Percentiles rank a stretch among this genome's conserved stretches.
Conservation (phyloP, 2,113 vertebrate genomes). For the Ptyas mucosa region DNA sequence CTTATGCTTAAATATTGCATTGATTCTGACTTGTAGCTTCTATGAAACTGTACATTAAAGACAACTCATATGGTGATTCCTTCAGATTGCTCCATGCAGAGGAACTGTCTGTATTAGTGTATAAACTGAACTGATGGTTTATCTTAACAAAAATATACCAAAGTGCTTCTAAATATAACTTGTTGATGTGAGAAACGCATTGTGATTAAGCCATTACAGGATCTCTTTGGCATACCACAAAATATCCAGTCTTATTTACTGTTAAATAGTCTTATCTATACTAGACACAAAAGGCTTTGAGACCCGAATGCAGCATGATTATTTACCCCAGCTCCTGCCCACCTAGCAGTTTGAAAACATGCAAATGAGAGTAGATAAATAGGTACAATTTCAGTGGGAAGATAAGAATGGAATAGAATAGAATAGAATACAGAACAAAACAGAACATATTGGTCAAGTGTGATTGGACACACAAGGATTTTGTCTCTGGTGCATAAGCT, state of each 20-base stretch:
- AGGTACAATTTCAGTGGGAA: not conserved
- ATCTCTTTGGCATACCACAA: not conserved
- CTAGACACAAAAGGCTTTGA: not conserved
- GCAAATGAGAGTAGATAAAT: not conserved
- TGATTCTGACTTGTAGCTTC: not conserved
- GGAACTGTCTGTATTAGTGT: not conserved
- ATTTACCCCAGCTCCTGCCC: not conserved
- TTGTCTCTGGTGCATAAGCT: too few species aligned
- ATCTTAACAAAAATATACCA: not conserved
- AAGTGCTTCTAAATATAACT: not conserved
- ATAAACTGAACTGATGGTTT: not conserved
- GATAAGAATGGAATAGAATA: too few species aligned
- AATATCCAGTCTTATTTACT: not conserved
- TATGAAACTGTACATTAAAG: too few species aligned
- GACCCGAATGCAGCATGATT: not conserved
- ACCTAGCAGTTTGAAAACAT: not conserved
- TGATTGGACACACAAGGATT: too few species aligned
- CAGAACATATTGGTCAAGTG: too few species aligned
- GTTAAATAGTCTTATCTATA: not conserved
- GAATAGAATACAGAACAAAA: too few species aligned
- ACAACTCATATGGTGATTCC: not conserved
- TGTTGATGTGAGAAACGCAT: not conserved
- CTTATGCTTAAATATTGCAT: not conserved
- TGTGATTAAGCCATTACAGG: not conserved
- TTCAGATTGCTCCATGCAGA: not conserved